phyloP scores from a whole-genome alignment of 2,888 invertebrate genomes.

The Acleris literana region DNA sequence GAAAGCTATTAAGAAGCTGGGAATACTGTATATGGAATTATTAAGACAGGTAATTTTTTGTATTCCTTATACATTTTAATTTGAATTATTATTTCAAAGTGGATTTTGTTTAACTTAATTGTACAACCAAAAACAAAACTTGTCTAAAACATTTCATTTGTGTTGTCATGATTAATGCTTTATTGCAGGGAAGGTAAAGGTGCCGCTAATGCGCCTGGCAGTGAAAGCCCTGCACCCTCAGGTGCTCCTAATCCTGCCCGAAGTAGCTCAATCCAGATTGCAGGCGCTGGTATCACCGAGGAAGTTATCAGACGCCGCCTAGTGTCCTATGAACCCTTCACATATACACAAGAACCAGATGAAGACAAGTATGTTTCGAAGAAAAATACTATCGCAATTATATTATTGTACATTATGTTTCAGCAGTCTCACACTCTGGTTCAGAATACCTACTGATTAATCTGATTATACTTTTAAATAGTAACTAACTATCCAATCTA shows the following conservation, averaged over 20 bases:
- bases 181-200: conserved; percentile 65
- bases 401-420: neutral
- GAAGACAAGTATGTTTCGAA: conserved; percentile 68
- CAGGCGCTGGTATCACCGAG: conserved; percentile 69
- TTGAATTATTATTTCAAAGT: too few relatives aligned
- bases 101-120: neutral
- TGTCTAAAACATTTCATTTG: neutral
- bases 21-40: too few relatives aligned
- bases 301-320: conserved; percentile 71
- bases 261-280: conserved; percentile 62
- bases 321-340: conserved; percentile 73
- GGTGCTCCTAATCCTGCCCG: conserved; percentile 44
- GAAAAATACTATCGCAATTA: neutral
- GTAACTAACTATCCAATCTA: too few relatives aligned
- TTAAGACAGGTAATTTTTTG: too few relatives aligned
- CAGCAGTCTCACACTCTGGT: neutral
- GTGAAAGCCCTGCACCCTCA: conserved; percentile 51
- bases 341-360: conserved; percentile 67
- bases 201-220: conserved; percentile 48
- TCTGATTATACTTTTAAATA: too few relatives aligned
- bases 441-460: too few relatives aligned
- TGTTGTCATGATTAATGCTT: neutral
- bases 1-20: too few relatives aligned
- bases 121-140: neutral
- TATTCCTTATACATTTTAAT: too few relatives aligned